Percentiles rank a stretch among this genome's conserved stretches.
Evolutionary conservation across 2,797 vertebrate genomes (phyloP).

Genomic region (Peromyscus eremicus): DNA sequence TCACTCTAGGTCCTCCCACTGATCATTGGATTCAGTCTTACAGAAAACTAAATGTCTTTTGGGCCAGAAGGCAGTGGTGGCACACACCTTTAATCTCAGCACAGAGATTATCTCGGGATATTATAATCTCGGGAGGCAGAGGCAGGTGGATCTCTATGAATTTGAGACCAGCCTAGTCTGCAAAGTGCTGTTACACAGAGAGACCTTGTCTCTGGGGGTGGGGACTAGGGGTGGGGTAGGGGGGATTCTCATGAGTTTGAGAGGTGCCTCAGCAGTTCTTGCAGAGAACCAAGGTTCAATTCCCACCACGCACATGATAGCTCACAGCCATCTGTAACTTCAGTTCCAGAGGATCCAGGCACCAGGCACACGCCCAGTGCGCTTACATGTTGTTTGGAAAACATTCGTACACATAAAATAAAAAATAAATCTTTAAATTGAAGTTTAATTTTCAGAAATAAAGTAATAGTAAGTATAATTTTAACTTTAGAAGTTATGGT

Average conservation of each 20-base stretch:
- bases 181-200: no score
- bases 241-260: not conserved
- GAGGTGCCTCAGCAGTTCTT: not conserved
- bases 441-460: constrained; percentile 17
- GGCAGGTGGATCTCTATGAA: no score
- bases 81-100: not conserved
- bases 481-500: constrained; percentile 25
- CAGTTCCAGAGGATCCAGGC: not conserved
- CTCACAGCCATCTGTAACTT: not conserved
- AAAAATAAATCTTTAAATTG: not conserved
- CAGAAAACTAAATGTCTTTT: not conserved
- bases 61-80: not conserved
- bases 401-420: not conserved
- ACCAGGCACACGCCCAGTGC: not conserved
- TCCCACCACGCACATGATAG: not conserved
- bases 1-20: not conserved
- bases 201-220: no score
- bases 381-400: not conserved
- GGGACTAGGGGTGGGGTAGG: no score
- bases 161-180: no score
- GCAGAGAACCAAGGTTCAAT: not conserved
- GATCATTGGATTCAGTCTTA: not conserved
- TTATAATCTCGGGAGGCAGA: not conserved
- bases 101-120: no score
- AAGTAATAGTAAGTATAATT: constrained; percentile 43